These are phyloP conservation scores for Aythya baeri DNA, from an alignment of 2,113 vertebrate genomes.

Conservation along the genomic window DNA sequence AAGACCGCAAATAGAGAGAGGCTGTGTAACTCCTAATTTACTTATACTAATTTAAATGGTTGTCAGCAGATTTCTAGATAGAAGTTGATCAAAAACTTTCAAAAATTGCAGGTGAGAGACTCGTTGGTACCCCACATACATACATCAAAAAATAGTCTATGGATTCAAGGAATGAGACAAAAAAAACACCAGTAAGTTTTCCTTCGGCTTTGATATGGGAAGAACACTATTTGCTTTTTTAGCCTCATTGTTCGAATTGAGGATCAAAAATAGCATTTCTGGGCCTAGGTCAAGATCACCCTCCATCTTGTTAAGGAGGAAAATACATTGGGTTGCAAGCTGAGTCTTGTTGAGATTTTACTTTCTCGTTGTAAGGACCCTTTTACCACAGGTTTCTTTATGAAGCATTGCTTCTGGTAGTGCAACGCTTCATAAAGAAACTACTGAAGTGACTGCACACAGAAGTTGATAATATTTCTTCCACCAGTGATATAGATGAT, in stretches of 20 bases:
- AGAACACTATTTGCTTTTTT: background rate
- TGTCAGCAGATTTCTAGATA: background rate
- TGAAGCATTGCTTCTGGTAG: background rate
- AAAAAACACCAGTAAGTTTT: background rate
- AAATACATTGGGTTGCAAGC: background rate
- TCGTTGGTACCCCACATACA: background rate
- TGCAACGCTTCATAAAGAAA: background rate
- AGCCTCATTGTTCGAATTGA: background rate
- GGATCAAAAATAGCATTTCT: conserved; percentile 11
- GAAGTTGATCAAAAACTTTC: background rate
- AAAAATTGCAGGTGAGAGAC: background rate
- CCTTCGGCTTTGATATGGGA: background rate
- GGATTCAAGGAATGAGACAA: background rate
- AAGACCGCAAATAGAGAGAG: background rate
- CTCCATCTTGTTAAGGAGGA: background rate
- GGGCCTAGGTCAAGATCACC: background rate
- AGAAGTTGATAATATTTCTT: conserved; percentile 14
- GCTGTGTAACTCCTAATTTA: background rate
- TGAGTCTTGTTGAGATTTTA: background rate
- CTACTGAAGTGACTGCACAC: background rate
- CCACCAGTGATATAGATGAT: background rate
- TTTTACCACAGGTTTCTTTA: background rate
- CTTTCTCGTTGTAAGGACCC: conserved; percentile 4
- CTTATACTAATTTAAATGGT: background rate
- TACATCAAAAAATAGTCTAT: background rate